phyloP scores from a whole-genome alignment of 2,888 invertebrate genomes.

The Maniola hyperantus region DNA sequence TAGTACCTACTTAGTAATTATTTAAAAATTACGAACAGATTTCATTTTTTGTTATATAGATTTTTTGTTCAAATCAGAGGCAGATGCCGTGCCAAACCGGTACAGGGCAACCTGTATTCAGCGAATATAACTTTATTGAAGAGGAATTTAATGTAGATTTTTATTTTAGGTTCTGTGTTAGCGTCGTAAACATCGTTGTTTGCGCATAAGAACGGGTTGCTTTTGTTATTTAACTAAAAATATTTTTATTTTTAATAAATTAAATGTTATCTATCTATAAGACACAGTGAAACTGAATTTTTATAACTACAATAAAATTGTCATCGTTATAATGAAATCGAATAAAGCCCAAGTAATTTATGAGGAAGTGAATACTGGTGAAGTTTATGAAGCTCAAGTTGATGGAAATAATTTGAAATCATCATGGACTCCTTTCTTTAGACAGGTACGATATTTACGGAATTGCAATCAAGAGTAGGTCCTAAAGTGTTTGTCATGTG shows the following conservation, averaged over 20 bases:
- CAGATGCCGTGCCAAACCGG: not conserved
- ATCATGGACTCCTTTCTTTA: not conserved
- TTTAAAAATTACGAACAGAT: no score
- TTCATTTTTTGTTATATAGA: no score
- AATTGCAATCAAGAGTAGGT: not conserved
- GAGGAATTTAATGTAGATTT: not conserved
- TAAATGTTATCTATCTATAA: no score
- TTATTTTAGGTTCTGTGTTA: not conserved
- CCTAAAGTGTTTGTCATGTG: no score
- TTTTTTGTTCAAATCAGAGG: no score
- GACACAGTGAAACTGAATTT: no score
- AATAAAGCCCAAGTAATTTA: not conserved
- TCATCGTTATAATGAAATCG: not conserved
- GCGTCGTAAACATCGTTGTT: not conserved
- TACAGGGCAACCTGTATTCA: not conserved
- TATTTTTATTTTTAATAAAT: no score
- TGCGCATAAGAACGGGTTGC: not conserved
- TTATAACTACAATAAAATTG: not conserved
- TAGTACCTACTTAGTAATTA: no score
- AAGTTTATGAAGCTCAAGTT: not conserved
- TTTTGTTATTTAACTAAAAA: no score
- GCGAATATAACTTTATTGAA: not conserved
- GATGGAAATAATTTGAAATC: not conserved
- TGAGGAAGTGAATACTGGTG: slow-evolving; percentile 1
- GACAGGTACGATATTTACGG: not conserved